Evolutionary conservation across 2,888 invertebrate genomes (phyloP).

Genomic region (Trisateles emortualis): DNA sequence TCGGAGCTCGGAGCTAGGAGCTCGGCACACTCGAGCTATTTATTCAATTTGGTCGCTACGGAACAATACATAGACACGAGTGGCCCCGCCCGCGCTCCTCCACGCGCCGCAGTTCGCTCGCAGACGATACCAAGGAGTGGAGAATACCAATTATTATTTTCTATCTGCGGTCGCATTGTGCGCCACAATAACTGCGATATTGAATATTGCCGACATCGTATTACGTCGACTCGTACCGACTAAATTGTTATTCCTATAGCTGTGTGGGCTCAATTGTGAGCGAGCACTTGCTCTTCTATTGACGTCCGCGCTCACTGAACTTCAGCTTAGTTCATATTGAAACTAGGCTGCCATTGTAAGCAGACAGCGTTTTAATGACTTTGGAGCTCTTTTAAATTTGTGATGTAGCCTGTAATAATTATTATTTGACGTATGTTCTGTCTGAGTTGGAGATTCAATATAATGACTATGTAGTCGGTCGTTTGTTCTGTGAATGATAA

Average conservation of each 20-base stretch:
- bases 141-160: constrained; percentile 48
- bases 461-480: not conserved
- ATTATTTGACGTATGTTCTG: constrained; percentile 25
- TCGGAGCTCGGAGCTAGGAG: no score
- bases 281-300: not conserved
- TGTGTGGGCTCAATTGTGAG: constrained; percentile 3
- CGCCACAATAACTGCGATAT: constrained; percentile 43
- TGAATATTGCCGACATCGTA: constrained; percentile 38
- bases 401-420: constrained; percentile 21
- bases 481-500: constrained; percentile 33
- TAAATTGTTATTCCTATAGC: constrained; percentile 16
- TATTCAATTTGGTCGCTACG: constrained; percentile 36
- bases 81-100: constrained; percentile 12
- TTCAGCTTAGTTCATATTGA: not conserved
- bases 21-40: constrained; percentile 27
- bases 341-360: constrained; percentile 1
- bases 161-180: constrained; percentile 41
- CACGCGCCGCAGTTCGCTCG: constrained; percentile 11
- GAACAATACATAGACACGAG: constrained; percentile 42
- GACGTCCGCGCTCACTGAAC: not conserved
- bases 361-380: not conserved
- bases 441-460: not conserved
- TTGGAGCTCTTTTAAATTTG: not conserved
- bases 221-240: constrained; percentile 7
- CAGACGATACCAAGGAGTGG: constrained; percentile 31